phyloP scores from a whole-genome alignment of 2,888 invertebrate genomes.

The Graphium colonna region DNA sequence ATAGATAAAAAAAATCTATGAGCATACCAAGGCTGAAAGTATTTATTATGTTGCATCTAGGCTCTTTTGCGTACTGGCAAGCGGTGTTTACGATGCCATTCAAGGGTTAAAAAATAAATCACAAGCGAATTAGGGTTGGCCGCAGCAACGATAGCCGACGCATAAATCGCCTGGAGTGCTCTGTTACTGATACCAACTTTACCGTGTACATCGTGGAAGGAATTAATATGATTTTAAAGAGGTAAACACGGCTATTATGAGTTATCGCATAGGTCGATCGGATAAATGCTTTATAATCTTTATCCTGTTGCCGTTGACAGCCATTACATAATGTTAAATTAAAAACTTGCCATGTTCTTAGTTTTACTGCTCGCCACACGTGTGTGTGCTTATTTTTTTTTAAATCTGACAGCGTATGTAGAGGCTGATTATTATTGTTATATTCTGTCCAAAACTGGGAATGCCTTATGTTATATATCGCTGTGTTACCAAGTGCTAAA shows the following conservation, averaged over 20 bases:
- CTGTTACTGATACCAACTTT: conserved; percentile 17
- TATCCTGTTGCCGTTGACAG: neutral
- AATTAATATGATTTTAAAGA: conserved; percentile 1
- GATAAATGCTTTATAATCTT: neutral
- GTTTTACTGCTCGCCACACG: too few species aligned
- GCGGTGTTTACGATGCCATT: conserved; percentile 55
- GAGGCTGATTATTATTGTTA: too few species aligned
- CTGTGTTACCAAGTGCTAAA: too few species aligned
- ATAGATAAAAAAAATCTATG: neutral
- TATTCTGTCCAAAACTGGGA: too few species aligned
- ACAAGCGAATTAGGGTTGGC: conserved; percentile 41
- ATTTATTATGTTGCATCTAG: neutral
- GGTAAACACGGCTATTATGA: neutral
- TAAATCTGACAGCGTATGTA: too few species aligned
- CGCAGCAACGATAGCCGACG: conserved; percentile 45
- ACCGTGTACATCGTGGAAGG: neutral
- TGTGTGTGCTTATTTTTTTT: too few species aligned
- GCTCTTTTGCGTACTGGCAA: neutral
- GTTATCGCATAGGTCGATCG: conserved; percentile 8
- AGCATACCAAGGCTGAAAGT: neutral
- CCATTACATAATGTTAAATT: neutral
- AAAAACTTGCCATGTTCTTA: too few species aligned
- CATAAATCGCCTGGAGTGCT: conserved; percentile 45
- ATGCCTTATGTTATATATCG: too few species aligned
- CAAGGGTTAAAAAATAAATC: conserved; percentile 69